phyloP scores from a whole-genome alignment of 2,888 invertebrate species.

The Ethmia dodecea region DNA sequence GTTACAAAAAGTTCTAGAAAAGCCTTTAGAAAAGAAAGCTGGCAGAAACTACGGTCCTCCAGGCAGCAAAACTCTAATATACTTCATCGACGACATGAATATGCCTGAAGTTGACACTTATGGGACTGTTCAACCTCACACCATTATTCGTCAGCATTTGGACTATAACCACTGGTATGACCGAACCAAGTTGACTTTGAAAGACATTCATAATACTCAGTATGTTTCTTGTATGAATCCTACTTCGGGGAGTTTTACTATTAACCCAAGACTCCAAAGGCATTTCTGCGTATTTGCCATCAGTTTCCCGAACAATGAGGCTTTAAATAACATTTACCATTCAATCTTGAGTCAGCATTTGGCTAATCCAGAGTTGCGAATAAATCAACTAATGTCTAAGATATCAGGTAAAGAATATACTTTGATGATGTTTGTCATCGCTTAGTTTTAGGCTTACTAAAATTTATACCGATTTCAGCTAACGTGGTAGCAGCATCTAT shows the following conservation, averaged over 20 bases:
- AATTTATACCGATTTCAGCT: conserved; percentile 35
- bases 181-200: conserved; percentile 89
- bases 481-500: conserved; percentile 90
- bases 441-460: not conserved
- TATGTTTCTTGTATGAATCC: conserved; percentile 99
- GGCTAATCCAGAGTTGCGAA: conserved; percentile 88
- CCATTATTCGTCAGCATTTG: conserved; percentile 94
- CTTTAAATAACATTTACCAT: conserved; percentile 91
- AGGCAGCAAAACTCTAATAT: conserved; percentile 94
- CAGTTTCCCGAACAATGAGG: conserved; percentile 88
- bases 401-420: conserved; percentile 63
- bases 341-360: conserved; percentile 93
- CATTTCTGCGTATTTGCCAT: conserved; percentile 94
- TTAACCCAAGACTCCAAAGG: conserved; percentile 94
- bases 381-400: conserved; percentile 82
- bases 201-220: conserved; percentile 98
- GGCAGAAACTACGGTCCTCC: conserved; percentile 97
- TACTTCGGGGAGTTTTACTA: conserved; percentile 97
- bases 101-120: conserved; percentile 96
- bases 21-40: conserved; percentile 97
- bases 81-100: conserved; percentile 98
- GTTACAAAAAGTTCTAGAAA: conserved; percentile 95
- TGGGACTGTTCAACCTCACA: conserved; percentile 97
- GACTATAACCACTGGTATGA: conserved; percentile 97
- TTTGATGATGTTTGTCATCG: not conserved